These are phyloP conservation scores for Cotesia glomerata DNA, from an alignment of 1,140 invertebrate genomes.

Conservation along the genomic window DNA sequence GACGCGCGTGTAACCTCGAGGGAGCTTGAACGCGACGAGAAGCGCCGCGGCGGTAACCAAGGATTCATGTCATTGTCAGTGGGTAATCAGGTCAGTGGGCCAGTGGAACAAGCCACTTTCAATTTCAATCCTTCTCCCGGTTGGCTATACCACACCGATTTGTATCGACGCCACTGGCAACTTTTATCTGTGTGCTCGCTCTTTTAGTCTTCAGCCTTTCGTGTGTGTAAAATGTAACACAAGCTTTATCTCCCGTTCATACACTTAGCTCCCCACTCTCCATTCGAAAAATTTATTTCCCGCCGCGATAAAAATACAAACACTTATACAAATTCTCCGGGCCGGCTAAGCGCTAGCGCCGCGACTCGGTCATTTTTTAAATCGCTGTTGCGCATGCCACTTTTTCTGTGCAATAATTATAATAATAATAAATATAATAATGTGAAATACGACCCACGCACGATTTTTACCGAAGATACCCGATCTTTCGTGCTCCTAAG, in stretches of 20 bases:
- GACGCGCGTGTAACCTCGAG: slow-evolving; percentile 20
- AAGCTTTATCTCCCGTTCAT: too few relatives aligned
- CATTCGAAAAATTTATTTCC: slow-evolving; percentile 6
- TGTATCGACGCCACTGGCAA: slow-evolving; percentile 37
- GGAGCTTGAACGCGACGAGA: slow-evolving; percentile 29
- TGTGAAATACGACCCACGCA: not conserved
- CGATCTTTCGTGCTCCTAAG: not conserved
- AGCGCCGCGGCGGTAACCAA: slow-evolving; percentile 37
- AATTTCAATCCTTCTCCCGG: slow-evolving; percentile 59
- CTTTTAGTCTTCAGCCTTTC: too few relatives aligned
- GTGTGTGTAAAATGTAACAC: too few relatives aligned
- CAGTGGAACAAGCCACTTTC: slow-evolving; percentile 63
- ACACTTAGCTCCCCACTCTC: slow-evolving; percentile 1
- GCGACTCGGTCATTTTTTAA: not conserved
- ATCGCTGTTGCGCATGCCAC: not conserved
- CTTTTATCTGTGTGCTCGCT: not conserved
- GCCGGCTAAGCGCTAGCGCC: not conserved
- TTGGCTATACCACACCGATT: slow-evolving; percentile 31
- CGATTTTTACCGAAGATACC: not conserved
- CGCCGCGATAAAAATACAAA: not conserved
- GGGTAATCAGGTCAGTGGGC: slow-evolving; percentile 66
- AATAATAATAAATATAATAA: not conserved
- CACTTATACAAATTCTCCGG: too few relatives aligned
- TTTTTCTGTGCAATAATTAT: not conserved
- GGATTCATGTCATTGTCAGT: slow-evolving; percentile 67